Evolutionary conservation across 2,888 invertebrate genomes (phyloP), one percentile per base, ranked within the genome.

Genomic region (Trissoscelio sp.): DNA sequence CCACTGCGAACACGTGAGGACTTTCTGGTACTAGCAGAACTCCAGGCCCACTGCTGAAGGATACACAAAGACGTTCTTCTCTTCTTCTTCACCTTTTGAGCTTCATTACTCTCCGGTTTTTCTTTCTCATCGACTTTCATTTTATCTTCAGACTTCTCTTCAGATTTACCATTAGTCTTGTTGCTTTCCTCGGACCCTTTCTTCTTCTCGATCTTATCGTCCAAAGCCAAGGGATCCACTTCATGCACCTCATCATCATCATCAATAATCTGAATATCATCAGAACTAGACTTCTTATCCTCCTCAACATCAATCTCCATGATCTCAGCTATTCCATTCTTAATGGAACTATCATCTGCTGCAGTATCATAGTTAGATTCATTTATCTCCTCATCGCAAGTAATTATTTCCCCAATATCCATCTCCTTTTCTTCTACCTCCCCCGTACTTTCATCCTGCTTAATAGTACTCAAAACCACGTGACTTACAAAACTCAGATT

Each of bases 21-120:
- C 62, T 92, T 85, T 77, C 89, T 88, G 83, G 88, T 89, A 62
- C 85, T 89, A 80, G 90, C 95, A 64, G 93, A 93, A 85, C 95
- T 96, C 95, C 96, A 96, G 60, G 95, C 95, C 95, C 96, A 96
- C 85, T 95, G 95, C 85, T 96, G 94, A 18, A 96, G 90, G 85
- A 94, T 94, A 57, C 94, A 94, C 11, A 96, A 91, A 28, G 95
- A 94, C 90, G 95, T 96, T 39, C 96, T 94, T 79, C 96, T 92
- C n/a, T 96, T 92, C 84, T 96, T 93, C 1, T 92, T 93, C 7
- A 93, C 91, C 46, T 92, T 91, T 85, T 93, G 93, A 74, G 92
- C 93, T 28, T 92, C 92, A 42, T 91, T 90, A 28, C 37, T 87
- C 93, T 94, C 79, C 0, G 31, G 2, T 7, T 74, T 79, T 14